phyloP scores from a whole-genome alignment of 2,888 invertebrate species.

The Spilosoma lubricipeda region DNA sequence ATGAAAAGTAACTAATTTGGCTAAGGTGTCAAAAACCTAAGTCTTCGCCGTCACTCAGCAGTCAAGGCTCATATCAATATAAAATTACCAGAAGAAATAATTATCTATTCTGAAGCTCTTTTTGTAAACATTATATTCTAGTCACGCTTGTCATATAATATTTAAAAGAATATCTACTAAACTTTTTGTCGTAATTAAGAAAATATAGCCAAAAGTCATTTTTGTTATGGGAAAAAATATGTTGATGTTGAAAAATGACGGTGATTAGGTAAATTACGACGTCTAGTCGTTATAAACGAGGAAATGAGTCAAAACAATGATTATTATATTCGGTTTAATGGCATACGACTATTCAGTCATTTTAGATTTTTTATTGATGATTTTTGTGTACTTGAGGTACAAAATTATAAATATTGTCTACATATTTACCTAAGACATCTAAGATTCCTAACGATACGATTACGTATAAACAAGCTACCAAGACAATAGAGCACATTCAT shows the following conservation, averaged over 20 bases:
- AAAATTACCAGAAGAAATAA: neutral
- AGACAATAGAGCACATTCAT: no score
- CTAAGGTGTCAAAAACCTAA: no score
- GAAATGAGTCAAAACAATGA: neutral
- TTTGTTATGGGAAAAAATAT: neutral
- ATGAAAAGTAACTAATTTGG: no score
- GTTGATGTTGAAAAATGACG: conserved; percentile 12
- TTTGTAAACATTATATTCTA: neutral
- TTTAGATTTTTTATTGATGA: neutral
- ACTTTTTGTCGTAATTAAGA: conserved; percentile 15
- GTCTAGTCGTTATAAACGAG: neutral
- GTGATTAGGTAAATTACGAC: conserved; percentile 9
- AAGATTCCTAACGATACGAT: no score
- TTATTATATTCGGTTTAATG: neutral
- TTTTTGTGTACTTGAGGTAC: neutral
- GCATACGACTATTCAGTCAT: neutral
- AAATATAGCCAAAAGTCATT: conserved; percentile 1
- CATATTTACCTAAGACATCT: no score
- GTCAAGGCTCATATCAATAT: no score
- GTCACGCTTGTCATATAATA: conserved; percentile 7
- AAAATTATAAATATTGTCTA: no score
- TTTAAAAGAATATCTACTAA: conserved; percentile 3
- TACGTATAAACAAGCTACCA: no score
- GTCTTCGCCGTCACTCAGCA: no score
- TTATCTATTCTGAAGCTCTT: neutral